Conservation (phyloP, 2,113 vertebrate genomes). For the Malurus elegans region DNA sequence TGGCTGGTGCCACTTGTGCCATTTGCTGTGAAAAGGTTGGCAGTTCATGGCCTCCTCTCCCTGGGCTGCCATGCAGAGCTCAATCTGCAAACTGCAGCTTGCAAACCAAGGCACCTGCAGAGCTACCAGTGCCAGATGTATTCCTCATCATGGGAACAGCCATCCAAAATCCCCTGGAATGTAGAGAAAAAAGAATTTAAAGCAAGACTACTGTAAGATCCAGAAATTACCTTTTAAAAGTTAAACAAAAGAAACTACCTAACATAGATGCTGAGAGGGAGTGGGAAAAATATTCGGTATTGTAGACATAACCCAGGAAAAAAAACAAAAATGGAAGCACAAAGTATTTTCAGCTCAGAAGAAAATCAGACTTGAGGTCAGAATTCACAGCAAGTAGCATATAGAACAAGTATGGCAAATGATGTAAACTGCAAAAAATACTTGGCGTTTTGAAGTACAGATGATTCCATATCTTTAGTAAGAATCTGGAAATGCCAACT, state of each 20-base stretch:
- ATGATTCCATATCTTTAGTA: not conserved
- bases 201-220: not conserved
- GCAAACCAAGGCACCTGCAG: not conserved
- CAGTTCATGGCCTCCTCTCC: not conserved
- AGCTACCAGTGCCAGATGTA: not conserved
- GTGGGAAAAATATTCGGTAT: not conserved
- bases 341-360: not conserved
- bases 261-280: not conserved
- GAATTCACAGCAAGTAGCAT: not conserved
- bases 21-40: accelerated
- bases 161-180: not conserved
- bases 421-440: not conserved
- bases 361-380: not conserved
- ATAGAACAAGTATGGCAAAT: not conserved
- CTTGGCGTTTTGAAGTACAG: not conserved
- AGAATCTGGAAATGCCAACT: not conserved
- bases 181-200: not conserved
- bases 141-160: not conserved
- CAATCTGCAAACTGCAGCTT: not conserved
- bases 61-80: not conserved
- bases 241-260: not conserved
- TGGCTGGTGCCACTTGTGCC: not conserved
- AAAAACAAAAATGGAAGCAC: not conserved
- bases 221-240: not conserved
- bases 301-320: not conserved